Base-by-base conservation (phyloP, 2,888 invertebrate genomes). In the Exocentrus adspersus region DNA sequence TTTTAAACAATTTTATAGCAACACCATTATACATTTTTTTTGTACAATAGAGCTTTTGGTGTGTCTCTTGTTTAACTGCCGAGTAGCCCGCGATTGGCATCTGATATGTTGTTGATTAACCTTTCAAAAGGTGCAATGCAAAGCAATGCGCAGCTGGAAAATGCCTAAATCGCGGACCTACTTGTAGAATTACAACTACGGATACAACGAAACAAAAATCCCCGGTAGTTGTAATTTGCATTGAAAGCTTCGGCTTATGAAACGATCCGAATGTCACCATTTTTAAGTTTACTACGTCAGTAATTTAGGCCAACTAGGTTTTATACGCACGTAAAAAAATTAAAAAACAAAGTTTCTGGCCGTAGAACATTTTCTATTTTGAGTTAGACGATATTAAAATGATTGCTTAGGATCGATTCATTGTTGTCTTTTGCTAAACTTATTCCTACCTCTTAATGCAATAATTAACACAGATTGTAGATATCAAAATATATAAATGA, bases 401-500 rank as follows among this genome's bases (percentile, higher is more conserved):
- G 43, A 30, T 42, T 46, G 17, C 46, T 62, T 50, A 67, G 72
- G 73, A 73, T 70, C 74, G 74, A 76, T 71, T 67, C 67, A 65
- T 59, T 70, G 70, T 71, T 73, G 71, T 75, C 72, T 76, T 76
- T 75, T 75, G 68, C 70, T 66, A 75, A 71, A 75, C 77, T 76
- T 78, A 79, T 75, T 63, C 67, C 77, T 78, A 77, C 75, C 77
- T 80, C 77, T 79, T 80, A 81, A 81, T 79, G 77, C 79, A 79
- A 72, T 71, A 78, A 57, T 57, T 81, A 81, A 82, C 81, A 82
- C 81, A 81, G 81, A 79, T 80, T 75, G 75, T 76, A 77, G 78
- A 80, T 82, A 82, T 82, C 81, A 82, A 82, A 82, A 83, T 81
- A 82, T 79, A 80, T 81, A 78, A 79, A 80, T 75, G 75, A 77